phyloP scores from a whole-genome alignment of 2,113 vertebrate species.

The Chionis minor region DNA sequence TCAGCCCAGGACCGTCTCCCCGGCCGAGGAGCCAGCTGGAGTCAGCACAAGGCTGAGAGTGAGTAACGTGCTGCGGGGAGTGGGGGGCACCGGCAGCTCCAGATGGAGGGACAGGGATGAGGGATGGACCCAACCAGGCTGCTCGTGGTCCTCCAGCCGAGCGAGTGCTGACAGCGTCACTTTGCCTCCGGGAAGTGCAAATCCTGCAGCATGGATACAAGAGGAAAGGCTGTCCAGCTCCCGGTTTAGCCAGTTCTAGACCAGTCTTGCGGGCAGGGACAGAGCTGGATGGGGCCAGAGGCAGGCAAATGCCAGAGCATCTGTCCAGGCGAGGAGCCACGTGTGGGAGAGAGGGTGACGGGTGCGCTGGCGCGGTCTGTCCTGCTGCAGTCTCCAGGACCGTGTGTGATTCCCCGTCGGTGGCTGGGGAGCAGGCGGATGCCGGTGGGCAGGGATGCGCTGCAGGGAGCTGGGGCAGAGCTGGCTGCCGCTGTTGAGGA shows the following conservation, averaged over 20 bases:
- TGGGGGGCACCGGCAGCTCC: neutral
- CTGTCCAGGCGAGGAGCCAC: neutral
- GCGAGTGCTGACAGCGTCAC: neutral
- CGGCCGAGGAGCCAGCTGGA: neutral
- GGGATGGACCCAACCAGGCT: neutral
- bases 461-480: neutral
- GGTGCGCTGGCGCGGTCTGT: neutral
- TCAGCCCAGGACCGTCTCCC: neutral
- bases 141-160: neutral
- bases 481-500: neutral
- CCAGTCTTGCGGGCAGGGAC: neutral
- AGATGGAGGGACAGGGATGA: neutral
- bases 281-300: neutral
- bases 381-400: neutral
- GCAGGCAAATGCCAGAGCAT: neutral
- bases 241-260: neutral
- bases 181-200: neutral
- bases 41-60: neutral
- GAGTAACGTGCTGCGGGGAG: rapidly evolving
- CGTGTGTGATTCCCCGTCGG: rapidly evolving
- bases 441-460: rapidly evolving
- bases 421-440: neutral
- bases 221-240: neutral
- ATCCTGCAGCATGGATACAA: rapidly evolving
- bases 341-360: rapidly evolving